Evolutionary conservation across 2,888 invertebrate genomes (phyloP).

Genomic region (Cantharis flavilabris): DNA sequence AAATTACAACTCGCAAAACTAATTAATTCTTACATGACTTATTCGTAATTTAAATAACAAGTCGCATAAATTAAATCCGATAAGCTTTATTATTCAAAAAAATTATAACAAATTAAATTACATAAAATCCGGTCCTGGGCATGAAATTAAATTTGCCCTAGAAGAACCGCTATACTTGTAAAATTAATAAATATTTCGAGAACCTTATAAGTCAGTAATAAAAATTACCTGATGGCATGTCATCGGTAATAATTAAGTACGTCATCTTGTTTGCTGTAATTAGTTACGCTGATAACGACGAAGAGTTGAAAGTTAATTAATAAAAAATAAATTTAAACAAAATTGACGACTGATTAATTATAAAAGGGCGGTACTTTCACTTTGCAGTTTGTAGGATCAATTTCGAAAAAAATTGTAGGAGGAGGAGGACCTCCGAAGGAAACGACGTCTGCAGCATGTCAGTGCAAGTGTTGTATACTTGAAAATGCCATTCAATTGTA

Average conservation of each 20-base stretch:
- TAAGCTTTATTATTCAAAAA: not conserved
- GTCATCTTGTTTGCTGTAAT: conserved; percentile 14
- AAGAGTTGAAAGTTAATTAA: conserved; percentile 21
- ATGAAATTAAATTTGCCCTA: not conserved
- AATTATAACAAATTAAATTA: not conserved
- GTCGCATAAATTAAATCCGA: not conserved
- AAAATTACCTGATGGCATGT: conserved; percentile 14
- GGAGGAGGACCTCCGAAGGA: not conserved
- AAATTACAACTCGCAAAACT: conserved; percentile 1
- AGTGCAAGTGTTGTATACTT: not conserved
- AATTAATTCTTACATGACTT: conserved; percentile 1
- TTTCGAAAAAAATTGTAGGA: no score
- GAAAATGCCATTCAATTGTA: not conserved
- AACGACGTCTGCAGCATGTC: not conserved
- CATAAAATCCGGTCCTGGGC: not conserved
- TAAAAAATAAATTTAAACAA: not conserved
- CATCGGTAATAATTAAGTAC: conserved; percentile 15
- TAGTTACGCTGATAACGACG: conserved; percentile 9
- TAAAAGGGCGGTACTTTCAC: not conserved
- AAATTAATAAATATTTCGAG: not conserved
- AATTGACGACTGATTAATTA: not conserved
- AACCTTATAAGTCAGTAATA: conserved; percentile 8
- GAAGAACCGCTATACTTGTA: not conserved
- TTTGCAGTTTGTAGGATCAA: not conserved
- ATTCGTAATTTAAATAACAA: not conserved